phyloP scores from a whole-genome alignment of 2,113 vertebrate genomes.

The Pholis gunnellus region DNA sequence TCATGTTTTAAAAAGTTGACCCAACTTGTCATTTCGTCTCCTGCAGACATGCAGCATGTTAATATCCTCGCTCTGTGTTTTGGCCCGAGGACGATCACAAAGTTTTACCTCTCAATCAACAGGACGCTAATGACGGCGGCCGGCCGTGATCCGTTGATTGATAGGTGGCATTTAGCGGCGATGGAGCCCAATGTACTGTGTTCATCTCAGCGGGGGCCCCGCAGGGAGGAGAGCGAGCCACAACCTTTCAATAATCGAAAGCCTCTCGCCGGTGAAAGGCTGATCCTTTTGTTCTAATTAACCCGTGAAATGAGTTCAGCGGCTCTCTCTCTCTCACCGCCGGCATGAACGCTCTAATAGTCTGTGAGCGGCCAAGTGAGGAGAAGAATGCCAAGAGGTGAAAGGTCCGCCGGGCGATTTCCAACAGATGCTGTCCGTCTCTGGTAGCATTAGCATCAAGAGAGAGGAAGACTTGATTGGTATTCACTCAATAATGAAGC shows the following conservation, averaged over 20 bases:
- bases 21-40: conserved; percentile 48
- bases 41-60: conserved; percentile 38
- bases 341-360: conserved; percentile 73
- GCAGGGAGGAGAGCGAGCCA: conserved; percentile 60
- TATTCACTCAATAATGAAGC: conserved; percentile 19
- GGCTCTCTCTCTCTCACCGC: conserved; percentile 44
- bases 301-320: conserved; percentile 84
- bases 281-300: conserved; percentile 85
- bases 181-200: conserved; percentile 57
- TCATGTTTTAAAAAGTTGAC: conserved; percentile 49
- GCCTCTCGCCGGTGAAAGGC: conserved; percentile 70
- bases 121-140: conserved; percentile 58
- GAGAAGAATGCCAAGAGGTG: conserved; percentile 84
- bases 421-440: conserved; percentile 64
- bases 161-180: conserved; percentile 79
- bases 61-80: conserved; percentile 61
- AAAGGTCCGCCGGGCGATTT: conserved; percentile 73
- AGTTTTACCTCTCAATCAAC: conserved; percentile 67
- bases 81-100: conserved; percentile 66
- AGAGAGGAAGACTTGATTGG: conserved; percentile 26
- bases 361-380: conserved; percentile 58
- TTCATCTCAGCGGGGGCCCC: conserved; percentile 50
- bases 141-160: conserved; percentile 69
- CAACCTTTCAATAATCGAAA: conserved; percentile 79
- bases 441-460: conserved; percentile 54